Percentiles rank a stretch among this genome's conserved stretches.
Conservation (phyloP, 2,797 vertebrate genomes). For the Emys orbicularis region DNA sequence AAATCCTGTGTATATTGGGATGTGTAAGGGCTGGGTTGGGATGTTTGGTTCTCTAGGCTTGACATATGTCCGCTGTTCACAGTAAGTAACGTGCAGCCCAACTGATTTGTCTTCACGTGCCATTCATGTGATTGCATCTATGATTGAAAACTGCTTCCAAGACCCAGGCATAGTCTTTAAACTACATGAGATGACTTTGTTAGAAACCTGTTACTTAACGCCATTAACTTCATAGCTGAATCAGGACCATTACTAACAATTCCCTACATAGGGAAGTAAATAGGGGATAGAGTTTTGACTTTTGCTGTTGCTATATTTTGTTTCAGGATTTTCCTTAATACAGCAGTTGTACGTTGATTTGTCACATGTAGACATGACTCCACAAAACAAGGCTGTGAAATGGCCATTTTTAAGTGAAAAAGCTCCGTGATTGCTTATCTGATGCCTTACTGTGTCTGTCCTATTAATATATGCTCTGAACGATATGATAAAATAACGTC, state of each 20-base stretch:
- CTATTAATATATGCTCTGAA: accelerated
- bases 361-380: accelerated
- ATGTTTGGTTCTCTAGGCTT: background rate
- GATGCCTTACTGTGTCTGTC: background rate
- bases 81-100: background rate
- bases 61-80: too few relatives aligned
- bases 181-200: background rate
- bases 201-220: background rate
- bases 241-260: background rate
- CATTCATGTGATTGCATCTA: background rate
- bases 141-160: background rate
- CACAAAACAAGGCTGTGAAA: background rate
- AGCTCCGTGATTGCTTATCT: background rate
- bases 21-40: background rate
- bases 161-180: background rate
- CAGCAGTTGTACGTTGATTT: accelerated
- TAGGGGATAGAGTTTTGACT: background rate
- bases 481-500: accelerated
- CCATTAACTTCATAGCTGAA: background rate
- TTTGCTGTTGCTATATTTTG: background rate
- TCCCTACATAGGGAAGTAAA: background rate
- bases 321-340: background rate
- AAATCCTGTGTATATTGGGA: background rate
- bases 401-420: accelerated
- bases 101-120: background rate